phyloP scores from a whole-genome alignment of 2,113 vertebrate genomes.

The Piaya cayana region DNA sequence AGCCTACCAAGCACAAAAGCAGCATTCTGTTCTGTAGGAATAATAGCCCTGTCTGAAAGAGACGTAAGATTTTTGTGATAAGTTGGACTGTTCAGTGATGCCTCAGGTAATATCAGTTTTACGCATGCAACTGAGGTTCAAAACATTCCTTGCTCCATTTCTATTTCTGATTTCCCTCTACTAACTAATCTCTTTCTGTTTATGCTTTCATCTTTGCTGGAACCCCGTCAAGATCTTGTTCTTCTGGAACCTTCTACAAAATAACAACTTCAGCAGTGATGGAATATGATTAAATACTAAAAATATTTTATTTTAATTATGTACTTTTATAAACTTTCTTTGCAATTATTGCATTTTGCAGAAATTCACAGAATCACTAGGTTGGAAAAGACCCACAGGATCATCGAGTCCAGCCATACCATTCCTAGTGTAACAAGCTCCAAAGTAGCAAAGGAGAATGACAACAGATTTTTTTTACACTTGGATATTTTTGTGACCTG shows the following conservation, averaged over 20 bases:
- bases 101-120: neutral
- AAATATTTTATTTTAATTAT: neutral
- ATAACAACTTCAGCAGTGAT: neutral
- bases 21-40: neutral
- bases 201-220: neutral
- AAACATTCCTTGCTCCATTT: neutral
- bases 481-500: neutral
- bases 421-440: neutral
- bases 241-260: neutral
- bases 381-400: too few species aligned
- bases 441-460: neutral
- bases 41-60: slow-evolving; percentile 25
- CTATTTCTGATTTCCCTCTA: neutral
- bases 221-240: neutral
- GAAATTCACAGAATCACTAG: too few species aligned
- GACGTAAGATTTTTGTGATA: neutral
- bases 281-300: neutral
- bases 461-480: neutral
- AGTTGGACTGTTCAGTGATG: neutral
- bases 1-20: neutral
- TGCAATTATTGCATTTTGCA: neutral
- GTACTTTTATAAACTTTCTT: neutral
- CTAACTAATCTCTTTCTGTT: neutral
- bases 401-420: too few species aligned
- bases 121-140: neutral